A percentile compares a stretch with the other conserved stretches of the same genome.
These are phyloP conservation scores for Takifugu rubripes DNA, from an alignment of 2,797 vertebrate species.

Conservation along the genomic window DNA sequence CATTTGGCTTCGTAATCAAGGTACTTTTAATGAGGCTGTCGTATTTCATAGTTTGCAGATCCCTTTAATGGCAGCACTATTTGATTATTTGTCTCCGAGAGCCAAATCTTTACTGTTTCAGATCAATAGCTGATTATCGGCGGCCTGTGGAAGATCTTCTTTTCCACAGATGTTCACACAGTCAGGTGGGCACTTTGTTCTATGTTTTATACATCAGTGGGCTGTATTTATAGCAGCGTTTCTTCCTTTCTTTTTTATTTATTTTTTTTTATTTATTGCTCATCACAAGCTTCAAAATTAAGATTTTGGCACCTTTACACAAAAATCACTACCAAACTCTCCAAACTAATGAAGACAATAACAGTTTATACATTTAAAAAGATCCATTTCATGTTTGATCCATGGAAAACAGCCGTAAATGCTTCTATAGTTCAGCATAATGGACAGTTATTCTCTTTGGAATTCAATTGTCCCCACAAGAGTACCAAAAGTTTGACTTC, in stretches of 20 bases:
- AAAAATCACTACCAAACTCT: not conserved
- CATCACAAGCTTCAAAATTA: not conserved
- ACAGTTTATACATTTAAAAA: too few relatives aligned
- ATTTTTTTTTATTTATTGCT: too few relatives aligned
- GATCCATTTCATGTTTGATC: too few relatives aligned
- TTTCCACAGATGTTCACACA: slow-evolving; percentile 11
- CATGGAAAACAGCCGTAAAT: not conserved
- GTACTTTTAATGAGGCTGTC: slow-evolving; percentile 47
- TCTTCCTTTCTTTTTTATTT: too few relatives aligned
- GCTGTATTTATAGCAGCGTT: too few relatives aligned
- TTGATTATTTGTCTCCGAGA: slow-evolving; percentile 36
- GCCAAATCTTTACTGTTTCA: slow-evolving; percentile 27
- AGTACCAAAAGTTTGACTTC: too few relatives aligned
- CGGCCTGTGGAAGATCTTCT: not conserved
- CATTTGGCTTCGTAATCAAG: slow-evolving; percentile 38
- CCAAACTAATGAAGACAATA: too few relatives aligned
- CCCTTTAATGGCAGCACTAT: slow-evolving; percentile 27
- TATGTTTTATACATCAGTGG: not conserved
- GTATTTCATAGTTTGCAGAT: slow-evolving; percentile 38
- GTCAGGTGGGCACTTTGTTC: not conserved
- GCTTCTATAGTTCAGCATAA: too few relatives aligned
- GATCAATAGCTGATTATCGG: slow-evolving; percentile 51
- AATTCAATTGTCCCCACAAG: too few relatives aligned
- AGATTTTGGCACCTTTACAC: not conserved
- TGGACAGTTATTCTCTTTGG: too few relatives aligned